Base-by-base conservation (phyloP, 2,113 vertebrate genomes). In the Xiphophorus couchianus region DNA sequence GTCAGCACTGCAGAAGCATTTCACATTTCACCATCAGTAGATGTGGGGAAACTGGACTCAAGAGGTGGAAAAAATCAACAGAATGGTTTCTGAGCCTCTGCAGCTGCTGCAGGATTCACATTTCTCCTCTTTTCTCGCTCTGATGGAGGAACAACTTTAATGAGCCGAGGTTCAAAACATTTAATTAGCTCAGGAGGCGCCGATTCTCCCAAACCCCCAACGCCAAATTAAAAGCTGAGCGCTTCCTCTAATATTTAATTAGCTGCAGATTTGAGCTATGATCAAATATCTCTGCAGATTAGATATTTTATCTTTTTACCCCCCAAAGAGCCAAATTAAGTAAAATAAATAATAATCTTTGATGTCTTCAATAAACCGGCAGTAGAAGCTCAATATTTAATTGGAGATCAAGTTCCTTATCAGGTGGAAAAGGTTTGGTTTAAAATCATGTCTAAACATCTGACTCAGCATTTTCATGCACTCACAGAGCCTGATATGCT, bases 1-100 rank as follows among this genome's bases (percentile, higher is more conserved):
- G 3, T 78, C 73, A 68, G 72, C 66, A 3, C 61, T 44, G 64
- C 72, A 19, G 58, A 54, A 25, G 39, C 35, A 28, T 83, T 54
- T 54, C 51, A 60, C n/a, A 6, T 62, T 62, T 51, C 7, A 22
- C 63, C 44, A 39, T n/a, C 60, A 30, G 35, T 8, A 33, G 29
- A 33, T 9, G 69, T 8, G 44, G 66, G 39, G 35, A 51, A 76
- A 25, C 69, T 13, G 4, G 22, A 65, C 44, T 35, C 1, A 66
- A 39, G 42, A 31, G 64, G 8, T 35, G 35, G 27, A 8, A 22
- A 10, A 58, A 58, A 58, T 66, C 63, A 37, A 2, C 25, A 39
- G 5, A 19, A 39, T 15, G 2, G 1, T 10, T 63, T 48, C 13
- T 42, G 44, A 19, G 44, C 44, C 5, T 30, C 35, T 42, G n/a